Evolutionary conservation across 2,113 vertebrate species (phyloP).

Genomic region (Amia ocellicauda): DNA sequence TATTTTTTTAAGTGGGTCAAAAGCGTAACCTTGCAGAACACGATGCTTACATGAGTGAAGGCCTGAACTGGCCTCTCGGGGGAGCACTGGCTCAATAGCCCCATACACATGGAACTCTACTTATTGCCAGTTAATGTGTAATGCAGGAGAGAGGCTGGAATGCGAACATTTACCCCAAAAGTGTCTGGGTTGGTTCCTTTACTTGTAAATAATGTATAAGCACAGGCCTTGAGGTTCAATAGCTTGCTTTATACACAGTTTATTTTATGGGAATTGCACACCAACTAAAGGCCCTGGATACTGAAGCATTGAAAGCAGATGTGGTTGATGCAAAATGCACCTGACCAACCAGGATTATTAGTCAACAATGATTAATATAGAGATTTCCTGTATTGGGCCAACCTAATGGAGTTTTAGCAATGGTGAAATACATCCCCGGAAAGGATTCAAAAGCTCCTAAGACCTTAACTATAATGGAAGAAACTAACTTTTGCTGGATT

Average conservation of each 20-base stretch:
- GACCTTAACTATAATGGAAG: background rate
- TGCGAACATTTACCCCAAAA: background rate
- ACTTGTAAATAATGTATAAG: background rate
- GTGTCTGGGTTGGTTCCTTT: background rate
- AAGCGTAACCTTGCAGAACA: background rate
- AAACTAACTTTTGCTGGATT: background rate
- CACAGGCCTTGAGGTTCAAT: background rate
- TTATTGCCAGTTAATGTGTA: background rate
- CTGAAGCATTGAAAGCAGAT: no score
- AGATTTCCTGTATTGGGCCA: background rate
- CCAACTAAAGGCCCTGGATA: no score
- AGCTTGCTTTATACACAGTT: no score
- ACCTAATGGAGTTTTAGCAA: background rate
- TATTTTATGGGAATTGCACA: background rate
- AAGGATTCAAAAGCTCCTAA: background rate
- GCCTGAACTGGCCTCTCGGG: background rate
- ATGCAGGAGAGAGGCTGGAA: background rate
- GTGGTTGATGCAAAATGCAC: background rate
- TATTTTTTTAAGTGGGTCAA: slow-evolving; percentile 10
- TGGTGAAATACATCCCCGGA: background rate
- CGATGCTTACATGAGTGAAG: background rate
- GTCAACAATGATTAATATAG: background rate
- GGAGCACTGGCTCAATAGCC: background rate
- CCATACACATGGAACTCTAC: background rate
- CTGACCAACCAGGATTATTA: background rate